Evolutionary conservation across 2,113 vertebrate genomes (phyloP).

Genomic region (Saccopteryx leptura): DNA sequence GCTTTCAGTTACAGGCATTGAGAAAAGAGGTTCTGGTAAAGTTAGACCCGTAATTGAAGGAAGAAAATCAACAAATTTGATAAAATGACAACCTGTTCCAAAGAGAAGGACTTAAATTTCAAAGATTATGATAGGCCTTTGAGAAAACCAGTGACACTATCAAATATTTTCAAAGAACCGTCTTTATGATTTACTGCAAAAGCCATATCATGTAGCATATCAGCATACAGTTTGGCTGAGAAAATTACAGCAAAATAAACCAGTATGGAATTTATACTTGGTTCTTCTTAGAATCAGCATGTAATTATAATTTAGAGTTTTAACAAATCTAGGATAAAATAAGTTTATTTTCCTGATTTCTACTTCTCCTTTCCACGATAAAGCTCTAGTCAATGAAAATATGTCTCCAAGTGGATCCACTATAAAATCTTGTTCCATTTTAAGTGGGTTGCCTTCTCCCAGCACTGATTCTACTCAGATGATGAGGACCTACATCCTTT

Average conservation of each 20-base stretch:
- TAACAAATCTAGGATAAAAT: neutral
- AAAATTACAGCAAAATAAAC: constrained; percentile 23
- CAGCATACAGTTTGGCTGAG: neutral
- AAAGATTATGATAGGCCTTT: constrained; percentile 10
- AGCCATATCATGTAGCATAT: neutral
- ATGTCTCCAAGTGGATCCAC: neutral
- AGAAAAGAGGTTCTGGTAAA: neutral
- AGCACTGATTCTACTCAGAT: neutral
- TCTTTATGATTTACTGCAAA: neutral
- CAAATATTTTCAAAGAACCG: neutral
- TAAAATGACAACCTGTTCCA: neutral
- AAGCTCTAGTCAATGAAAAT: constrained; percentile 28
- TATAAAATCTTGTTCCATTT: neutral
- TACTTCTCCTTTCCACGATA: constrained; percentile 19
- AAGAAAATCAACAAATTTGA: neutral
- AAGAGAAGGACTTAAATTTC: neutral
- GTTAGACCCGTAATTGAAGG: neutral
- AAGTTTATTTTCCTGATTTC: constrained; percentile 38
- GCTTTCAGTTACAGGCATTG: neutral
- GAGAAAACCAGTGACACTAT: neutral
- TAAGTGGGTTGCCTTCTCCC: constrained; percentile 24
- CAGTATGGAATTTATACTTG: neutral
- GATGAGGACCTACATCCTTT: neutral
- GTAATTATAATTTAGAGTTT: constrained; percentile 42
- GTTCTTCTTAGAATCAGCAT: constrained; percentile 33